These are phyloP conservation scores for Lithobius niger DNA, from an alignment of 1,140 invertebrate genomes.

Conservation along the genomic window DNA sequence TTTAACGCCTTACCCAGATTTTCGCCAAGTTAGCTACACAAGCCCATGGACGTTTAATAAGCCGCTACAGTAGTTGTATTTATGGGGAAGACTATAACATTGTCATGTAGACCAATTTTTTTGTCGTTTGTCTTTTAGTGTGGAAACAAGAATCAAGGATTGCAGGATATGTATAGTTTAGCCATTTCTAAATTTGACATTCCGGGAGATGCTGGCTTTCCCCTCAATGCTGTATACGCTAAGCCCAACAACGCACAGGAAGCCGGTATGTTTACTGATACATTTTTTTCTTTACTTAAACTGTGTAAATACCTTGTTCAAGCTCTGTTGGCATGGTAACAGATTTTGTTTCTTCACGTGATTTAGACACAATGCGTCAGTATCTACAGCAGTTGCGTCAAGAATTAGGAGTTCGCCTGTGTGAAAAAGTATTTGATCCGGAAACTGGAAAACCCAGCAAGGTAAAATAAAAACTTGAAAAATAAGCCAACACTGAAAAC, in stretches of 20 bases:
- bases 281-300: no score
- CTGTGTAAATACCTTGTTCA: no score
- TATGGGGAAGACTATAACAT: conserved; percentile 9
- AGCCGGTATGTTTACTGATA: conserved; percentile 43
- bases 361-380: conserved; percentile 73
- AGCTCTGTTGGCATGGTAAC: no score
- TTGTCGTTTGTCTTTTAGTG: conserved; percentile 36
- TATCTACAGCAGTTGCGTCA: conserved; percentile 91
- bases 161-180: conserved; percentile 90
- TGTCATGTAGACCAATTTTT: no score
- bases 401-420: conserved; percentile 79
- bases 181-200: conserved; percentile 93
- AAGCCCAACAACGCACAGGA: conserved; percentile 65
- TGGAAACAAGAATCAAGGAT: conserved; percentile 70
- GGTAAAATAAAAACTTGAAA: no score
- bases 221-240: conserved; percentile 93
- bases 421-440: conserved; percentile 79
- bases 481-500: no score
- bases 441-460: conserved; percentile 92
- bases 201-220: conserved; percentile 90
- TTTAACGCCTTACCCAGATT: background rate
- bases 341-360: background rate
- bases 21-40: background rate
- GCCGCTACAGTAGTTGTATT: background rate
- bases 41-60: no score